Evolutionary conservation across 37 sponge, comb jelly and placozoan genomes (phyloP), one percentile per base, ranked within the genome.

Genomic region (Agelas oroides): DNA sequence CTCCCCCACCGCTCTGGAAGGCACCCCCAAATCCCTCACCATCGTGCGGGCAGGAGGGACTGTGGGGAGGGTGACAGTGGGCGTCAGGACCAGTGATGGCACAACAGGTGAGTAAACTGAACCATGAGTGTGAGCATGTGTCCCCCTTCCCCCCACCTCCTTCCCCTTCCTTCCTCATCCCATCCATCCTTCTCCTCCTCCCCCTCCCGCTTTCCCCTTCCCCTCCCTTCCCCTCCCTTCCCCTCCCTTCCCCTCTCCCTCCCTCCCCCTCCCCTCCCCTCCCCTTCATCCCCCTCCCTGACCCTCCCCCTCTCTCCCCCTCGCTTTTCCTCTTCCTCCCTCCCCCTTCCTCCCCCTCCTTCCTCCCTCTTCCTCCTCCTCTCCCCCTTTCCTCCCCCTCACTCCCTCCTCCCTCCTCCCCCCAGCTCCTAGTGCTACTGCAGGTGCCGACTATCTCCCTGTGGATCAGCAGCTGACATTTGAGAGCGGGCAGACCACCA

Each of bases 41-140:
- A 64, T 93, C 17, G 35, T 20, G 0, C 38, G 94, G 6, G 73
- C 58, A 2, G 67, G 82, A 40, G 89, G 90, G 2, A 83, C 54
- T 25, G 54, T 40, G 25, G 94, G 94, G 0, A 73, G 62, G 14
- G 83, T 89, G 15, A 37, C 65, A 19, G 76, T 93, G 33, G 21
- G 56, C 40, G 52, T 93, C 21, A 28, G 5, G 21, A 81, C 89
- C 15, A 20, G 60, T 0, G 83, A 82, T 23, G 77, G 75, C 27
- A 18, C n/a, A 16, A 33, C 25, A 46, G 28, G 28, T 66, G 67
- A 18, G 30, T 16, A 27, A n/a, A n/a, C n/a, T 66, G 33, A 17
- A 25, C 1, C 33, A 24, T 34, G 28, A 2, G 0, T 34, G 67
- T 66, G n/a, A 34, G 33, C 24, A 25, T 66, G 67, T 62, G 11